Percentiles rank a stretch among this genome's conserved stretches.
Conservation (phyloP, 2,113 vertebrate species). For the Seriola aureovittata region DNA sequence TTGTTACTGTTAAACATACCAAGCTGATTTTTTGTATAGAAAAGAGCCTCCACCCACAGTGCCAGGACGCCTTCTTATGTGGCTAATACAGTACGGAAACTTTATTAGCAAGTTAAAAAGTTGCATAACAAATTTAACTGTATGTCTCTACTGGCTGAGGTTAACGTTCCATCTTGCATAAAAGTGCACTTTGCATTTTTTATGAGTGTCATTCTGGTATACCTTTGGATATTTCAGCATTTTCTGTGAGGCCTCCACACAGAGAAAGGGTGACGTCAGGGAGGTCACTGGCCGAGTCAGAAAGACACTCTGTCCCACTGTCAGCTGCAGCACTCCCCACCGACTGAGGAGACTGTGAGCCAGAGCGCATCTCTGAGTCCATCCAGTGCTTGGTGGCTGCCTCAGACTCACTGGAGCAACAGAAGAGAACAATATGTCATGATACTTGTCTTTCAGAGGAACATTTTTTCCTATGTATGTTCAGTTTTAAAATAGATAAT, state of each 20-base stretch:
- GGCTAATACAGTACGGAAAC: not conserved
- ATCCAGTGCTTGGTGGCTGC: constrained; percentile 92
- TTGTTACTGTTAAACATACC: not conserved
- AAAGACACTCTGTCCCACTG: constrained; percentile 97
- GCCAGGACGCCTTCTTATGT: not conserved
- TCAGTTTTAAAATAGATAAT: constrained; percentile 13
- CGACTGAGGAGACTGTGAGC: constrained; percentile 96
- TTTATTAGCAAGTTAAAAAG: not conserved
- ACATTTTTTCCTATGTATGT: not conserved
- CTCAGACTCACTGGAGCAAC: constrained; percentile 88
- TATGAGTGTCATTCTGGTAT: constrained; percentile 6
- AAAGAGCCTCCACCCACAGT: not conserved
- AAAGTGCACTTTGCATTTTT: constrained; percentile 41
- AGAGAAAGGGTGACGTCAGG: constrained; percentile 97
- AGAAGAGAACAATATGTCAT: constrained; percentile 2
- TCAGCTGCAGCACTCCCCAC: constrained; percentile 96
- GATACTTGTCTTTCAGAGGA: not conserved
- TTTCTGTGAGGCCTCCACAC: constrained; percentile 95
- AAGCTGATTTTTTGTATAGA: not conserved
- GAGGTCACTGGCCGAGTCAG: constrained; percentile 94
- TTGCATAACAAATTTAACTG: not conserved
- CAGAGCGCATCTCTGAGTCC: constrained; percentile 90
- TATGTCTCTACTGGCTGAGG: not conserved
- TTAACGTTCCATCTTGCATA: not conserved
- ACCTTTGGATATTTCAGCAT: constrained; percentile 98